phyloP scores from a whole-genome alignment of 1,140 invertebrate genomes.

The Apis cerana region DNA sequence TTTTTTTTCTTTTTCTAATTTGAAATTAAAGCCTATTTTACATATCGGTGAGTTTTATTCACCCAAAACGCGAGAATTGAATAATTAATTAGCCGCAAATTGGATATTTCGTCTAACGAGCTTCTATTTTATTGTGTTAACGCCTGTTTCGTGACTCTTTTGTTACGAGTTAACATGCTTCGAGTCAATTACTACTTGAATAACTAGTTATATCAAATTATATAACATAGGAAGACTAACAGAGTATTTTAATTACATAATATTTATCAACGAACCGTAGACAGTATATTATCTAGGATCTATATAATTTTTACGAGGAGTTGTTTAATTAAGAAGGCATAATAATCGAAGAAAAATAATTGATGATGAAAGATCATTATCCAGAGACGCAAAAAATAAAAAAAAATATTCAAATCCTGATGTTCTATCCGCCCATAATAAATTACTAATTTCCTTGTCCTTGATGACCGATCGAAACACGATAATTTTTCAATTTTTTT shows the following conservation, averaged over 20 bases:
- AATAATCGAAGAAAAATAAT: not conserved
- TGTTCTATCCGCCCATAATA: not conserved
- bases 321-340: not conserved
- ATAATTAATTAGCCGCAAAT: not conserved
- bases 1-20: too few relatives aligned
- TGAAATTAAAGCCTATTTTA: too few relatives aligned
- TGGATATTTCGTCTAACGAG: not conserved
- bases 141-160: not conserved
- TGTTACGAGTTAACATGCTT: not conserved
- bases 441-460: not conserved
- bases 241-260: conserved; percentile 9
- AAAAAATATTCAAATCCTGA: not conserved
- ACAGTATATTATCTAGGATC: not conserved
- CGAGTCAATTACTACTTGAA: conserved; percentile 6
- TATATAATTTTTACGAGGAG: not conserved
- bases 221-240: conserved; percentile 17
- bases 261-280: not conserved
- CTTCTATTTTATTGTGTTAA: not conserved
- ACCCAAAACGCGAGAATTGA: not conserved
- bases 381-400: not conserved
- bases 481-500: not conserved
- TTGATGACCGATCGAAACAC: not conserved
- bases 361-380: too few relatives aligned
- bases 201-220: not conserved
- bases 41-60: not conserved